Conservation (phyloP, 2,113 vertebrate genomes). For the Artemisiospiza belli region DNA sequence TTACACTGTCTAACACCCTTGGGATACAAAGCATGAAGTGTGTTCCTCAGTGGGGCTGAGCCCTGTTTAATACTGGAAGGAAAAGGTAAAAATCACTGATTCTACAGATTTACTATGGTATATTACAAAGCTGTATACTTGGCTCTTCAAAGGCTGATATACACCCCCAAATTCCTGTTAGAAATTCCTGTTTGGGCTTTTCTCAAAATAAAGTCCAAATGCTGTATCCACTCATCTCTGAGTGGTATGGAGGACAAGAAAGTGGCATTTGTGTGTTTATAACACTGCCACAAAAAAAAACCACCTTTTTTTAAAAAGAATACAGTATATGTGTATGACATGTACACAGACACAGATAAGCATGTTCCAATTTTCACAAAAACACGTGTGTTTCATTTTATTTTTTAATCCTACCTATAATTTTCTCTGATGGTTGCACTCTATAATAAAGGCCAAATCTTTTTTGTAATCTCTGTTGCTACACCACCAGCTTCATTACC, state of each 20-base stretch:
- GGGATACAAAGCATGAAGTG: not conserved
- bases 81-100: not conserved
- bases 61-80: not conserved
- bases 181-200: not conserved
- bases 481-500: slow-evolving; percentile 57
- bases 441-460: not conserved
- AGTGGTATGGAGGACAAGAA: not conserved
- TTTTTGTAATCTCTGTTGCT: slow-evolving; percentile 13
- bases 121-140: not conserved
- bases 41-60: not conserved
- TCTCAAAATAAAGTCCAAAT: not conserved
- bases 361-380: not conserved
- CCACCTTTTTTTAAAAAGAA: not conserved
- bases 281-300: too few species aligned
- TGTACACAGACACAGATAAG: rapidly evolving
- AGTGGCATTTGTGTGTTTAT: not conserved
- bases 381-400: not conserved
- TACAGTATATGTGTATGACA: not conserved
- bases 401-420: not conserved
- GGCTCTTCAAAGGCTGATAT: not conserved
- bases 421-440: not conserved
- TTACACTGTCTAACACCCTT: rapidly evolving
- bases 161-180: not conserved
- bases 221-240: not conserved
- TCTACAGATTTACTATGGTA: not conserved